These are phyloP conservation scores for Planococcus citri DNA, from an alignment of 1,140 invertebrate species.

Conservation along the genomic window DNA sequence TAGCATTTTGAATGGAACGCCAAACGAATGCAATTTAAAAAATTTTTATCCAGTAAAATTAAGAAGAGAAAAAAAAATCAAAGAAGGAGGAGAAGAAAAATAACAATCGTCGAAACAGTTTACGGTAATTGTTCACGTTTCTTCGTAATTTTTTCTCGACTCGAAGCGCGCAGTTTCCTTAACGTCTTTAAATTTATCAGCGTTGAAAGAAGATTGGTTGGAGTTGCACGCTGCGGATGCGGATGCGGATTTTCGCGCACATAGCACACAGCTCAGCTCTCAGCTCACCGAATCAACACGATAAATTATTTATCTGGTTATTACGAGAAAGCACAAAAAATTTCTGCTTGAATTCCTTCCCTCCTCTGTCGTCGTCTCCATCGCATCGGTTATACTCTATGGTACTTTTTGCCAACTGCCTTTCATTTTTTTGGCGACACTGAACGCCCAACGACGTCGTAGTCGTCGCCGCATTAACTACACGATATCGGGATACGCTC, in stretches of 20 bases:
- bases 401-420: not conserved
- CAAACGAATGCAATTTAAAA: too few relatives aligned
- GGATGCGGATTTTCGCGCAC: too few relatives aligned
- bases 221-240: too few relatives aligned
- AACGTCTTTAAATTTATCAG: slow-evolving; percentile 3
- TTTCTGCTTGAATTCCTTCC: slow-evolving; percentile 9
- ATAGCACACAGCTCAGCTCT: too few relatives aligned
- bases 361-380: too few relatives aligned
- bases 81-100: not conserved
- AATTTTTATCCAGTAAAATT: too few relatives aligned
- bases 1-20: too few relatives aligned
- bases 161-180: not conserved
- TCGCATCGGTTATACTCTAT: too few relatives aligned
- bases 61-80: not conserved
- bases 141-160: not conserved
- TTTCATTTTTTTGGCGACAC: slow-evolving; percentile 10
- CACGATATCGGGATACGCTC: slow-evolving; percentile 11
- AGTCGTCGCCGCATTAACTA: slow-evolving; percentile 15
- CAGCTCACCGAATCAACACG: not conserved
- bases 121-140: not conserved
- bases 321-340: slow-evolving; percentile 10
- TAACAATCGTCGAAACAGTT: not conserved
- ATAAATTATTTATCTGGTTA: slow-evolving; percentile 16
- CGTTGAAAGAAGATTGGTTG: not conserved
- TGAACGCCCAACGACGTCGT: slow-evolving; percentile 1